A percentile compares a stretch with the other conserved stretches of the same genome.
These are phyloP conservation scores for Spisula solida DNA, from an alignment of 2,888 invertebrate species.

Conservation along the genomic window DNA sequence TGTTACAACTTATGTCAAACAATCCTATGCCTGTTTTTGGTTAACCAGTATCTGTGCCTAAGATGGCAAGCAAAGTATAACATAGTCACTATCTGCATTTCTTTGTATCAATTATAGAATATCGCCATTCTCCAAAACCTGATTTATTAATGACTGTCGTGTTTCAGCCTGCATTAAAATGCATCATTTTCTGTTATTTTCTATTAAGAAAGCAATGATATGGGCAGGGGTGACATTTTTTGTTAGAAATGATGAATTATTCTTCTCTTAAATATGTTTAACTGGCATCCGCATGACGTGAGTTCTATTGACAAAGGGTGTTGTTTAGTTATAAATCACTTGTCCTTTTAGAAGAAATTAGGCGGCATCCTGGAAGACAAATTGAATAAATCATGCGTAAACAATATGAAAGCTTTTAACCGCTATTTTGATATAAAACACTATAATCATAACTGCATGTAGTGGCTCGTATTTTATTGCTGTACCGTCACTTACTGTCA, in stretches of 20 bases:
- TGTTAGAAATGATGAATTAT: neutral
- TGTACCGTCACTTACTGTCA: neutral
- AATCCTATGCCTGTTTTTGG: no score
- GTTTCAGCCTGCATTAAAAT: no score
- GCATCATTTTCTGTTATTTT: neutral
- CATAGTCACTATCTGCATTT: no score
- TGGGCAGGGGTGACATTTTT: neutral
- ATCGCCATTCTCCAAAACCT: no score
- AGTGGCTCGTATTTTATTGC: neutral
- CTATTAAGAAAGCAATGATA: neutral
- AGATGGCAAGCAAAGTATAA: no score
- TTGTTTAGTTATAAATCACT: neutral
- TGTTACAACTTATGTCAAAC: no score
- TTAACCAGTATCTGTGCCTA: no score
- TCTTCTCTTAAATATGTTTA: neutral
- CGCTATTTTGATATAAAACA: neutral
- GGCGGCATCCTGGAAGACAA: neutral
- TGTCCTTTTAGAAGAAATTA: neutral
- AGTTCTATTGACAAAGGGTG: neutral
- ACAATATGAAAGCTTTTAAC: neutral
- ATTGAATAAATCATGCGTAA: neutral
- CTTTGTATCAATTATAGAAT: no score
- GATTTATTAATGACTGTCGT: no score
- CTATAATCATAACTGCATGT: neutral
- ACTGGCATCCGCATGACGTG: neutral